Evolutionary conservation across 1,140 invertebrate genomes (phyloP), one percentile per base, ranked within the genome.

Genomic region (Aculops lycopersici): DNA sequence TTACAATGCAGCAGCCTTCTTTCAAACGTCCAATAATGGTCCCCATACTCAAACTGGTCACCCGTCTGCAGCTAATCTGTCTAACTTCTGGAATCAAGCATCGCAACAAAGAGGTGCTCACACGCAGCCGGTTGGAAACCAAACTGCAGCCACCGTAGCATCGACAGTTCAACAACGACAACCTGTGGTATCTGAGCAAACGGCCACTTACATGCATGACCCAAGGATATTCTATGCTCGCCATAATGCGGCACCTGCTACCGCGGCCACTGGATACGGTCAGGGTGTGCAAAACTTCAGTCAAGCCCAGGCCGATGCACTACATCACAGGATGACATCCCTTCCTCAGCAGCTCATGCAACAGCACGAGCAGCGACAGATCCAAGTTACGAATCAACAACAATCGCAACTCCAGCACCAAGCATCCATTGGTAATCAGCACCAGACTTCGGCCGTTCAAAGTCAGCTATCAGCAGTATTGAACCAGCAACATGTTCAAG

Each of bases 391-490:
- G n/a, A 5, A 31, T 8, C 24, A 31, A 31, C 24, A 17, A 38
- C 38, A 16, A 49, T 47, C 17, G 36, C 17, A 20, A 35, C 21
- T 20, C 48, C 46, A 14, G 24, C 24, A n/a, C n/a, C n/a, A n/a
- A n/a, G n/a, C n/a, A n/a, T n/a, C n/a, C n/a, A n/a, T n/a, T n/a
- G n/a, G n/a, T n/a, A n/a, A n/a, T n/a, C n/a, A n/a, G n/a, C n/a
- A n/a, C n/a, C n/a, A n/a, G n/a, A n/a, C n/a, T n/a, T n/a, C n/a
- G n/a, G n/a, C n/a, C n/a, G n/a, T n/a, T n/a, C n/a, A n/a, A n/a
- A n/a, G n/a, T n/a, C n/a, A n/a, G n/a, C n/a, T n/a, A n/a, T n/a
- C n/a, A n/a, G n/a, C n/a, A n/a, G n/a, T n/a, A n/a, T n/a, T n/a
- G n/a, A n/a, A n/a, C n/a, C n/a, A n/a, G n/a, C n/a, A n/a, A n/a